Percentiles rank a stretch among this genome's conserved stretches.
These are phyloP conservation scores for Uromys caudimaculatus DNA, from an alignment of 2,797 vertebrate species.

Conservation along the genomic window DNA sequence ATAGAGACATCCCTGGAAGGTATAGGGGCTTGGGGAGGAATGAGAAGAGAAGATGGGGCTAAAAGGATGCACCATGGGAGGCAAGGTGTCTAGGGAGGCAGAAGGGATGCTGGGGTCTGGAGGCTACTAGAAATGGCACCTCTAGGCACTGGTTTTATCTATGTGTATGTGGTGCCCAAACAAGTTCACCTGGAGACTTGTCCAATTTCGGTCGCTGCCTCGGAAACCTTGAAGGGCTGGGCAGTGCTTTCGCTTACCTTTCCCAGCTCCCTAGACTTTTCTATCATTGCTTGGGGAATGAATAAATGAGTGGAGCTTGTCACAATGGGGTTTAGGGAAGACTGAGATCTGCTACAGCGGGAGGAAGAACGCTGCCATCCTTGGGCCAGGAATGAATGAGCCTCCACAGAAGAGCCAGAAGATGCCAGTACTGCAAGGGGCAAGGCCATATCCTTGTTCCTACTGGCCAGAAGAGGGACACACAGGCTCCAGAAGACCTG, in stretches of 20 bases:
- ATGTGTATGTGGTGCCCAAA: not conserved
- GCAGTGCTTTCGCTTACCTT: not conserved
- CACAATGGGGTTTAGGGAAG: not conserved
- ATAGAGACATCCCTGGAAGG: not conserved
- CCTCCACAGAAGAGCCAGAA: conserved; percentile 59
- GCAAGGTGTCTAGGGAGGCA: not conserved
- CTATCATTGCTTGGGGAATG: not conserved
- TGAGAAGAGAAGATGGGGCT: not conserved
- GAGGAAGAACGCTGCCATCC: not conserved
- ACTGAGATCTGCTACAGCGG: not conserved
- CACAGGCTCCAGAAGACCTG: not conserved
- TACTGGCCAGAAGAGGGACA: conserved; percentile 78
- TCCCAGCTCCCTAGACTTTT: not conserved
- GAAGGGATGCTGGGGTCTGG: not conserved
- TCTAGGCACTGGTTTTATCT: not conserved
- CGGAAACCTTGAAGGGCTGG: not conserved
- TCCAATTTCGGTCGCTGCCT: not conserved
- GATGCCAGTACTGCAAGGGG: conserved; percentile 80
- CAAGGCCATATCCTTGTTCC: conserved; percentile 76
- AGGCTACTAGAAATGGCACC: not conserved
- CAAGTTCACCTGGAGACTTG: not conserved
- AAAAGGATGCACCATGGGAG: not conserved
- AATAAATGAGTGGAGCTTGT: not conserved
- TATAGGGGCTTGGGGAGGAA: not conserved
- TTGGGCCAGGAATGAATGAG: conserved; percentile 74